phyloP scores from a whole-genome alignment of 2,113 vertebrate species.

The Trochalopteron elliotii region DNA sequence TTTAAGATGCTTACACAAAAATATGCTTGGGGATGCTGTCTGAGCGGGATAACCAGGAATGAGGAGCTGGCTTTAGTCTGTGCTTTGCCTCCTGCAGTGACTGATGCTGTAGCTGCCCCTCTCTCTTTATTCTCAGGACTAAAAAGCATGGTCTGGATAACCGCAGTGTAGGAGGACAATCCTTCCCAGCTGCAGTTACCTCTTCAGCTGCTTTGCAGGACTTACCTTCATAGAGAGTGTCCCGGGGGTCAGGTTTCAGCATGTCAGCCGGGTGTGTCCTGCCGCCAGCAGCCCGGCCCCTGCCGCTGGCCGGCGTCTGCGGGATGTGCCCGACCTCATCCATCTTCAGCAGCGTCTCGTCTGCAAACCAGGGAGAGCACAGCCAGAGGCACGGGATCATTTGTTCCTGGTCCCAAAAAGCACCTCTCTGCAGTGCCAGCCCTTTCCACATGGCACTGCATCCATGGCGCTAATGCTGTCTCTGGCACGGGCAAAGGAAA shows the following conservation, averaged over 20 bases:
- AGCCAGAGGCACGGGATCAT: neutral
- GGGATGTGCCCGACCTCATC: slow-evolving; percentile 87
- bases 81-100: neutral
- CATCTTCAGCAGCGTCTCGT: slow-evolving; percentile 82
- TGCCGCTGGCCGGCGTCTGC: slow-evolving; percentile 81
- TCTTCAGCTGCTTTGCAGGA: neutral
- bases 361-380: slow-evolving; percentile 62
- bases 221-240: slow-evolving; percentile 82
- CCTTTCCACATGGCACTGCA: neutral
- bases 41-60: neutral
- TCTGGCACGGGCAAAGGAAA: neutral
- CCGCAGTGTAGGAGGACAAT: rapidly evolving
- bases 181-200: neutral
- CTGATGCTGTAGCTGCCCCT: neutral
- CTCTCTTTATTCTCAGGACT: no score
- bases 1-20: neutral
- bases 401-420: neutral
- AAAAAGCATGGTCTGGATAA: neutral
- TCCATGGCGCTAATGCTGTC: rapidly evolving
- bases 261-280: slow-evolving; percentile 78
- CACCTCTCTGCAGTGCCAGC: neutral
- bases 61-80: neutral
- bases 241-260: slow-evolving; percentile 84
- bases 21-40: neutral
- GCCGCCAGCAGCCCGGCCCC: neutral